These are phyloP conservation scores for Xiphophorus hellerii DNA, from an alignment of 2,113 vertebrate species.

Conservation along the genomic window DNA sequence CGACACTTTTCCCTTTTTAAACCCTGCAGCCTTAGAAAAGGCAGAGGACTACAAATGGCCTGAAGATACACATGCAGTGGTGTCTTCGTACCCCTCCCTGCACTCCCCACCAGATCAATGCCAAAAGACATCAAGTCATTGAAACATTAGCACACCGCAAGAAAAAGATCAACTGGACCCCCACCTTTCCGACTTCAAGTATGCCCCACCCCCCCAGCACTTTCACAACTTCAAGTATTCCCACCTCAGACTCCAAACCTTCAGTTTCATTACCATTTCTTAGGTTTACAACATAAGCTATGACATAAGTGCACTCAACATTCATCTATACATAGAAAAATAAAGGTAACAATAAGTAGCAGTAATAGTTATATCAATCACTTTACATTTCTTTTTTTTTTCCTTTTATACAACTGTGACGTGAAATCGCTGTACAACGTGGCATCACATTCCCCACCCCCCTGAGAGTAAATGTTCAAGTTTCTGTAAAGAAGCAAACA, in stretches of 20 bases:
- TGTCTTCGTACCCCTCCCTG: conserved; percentile 21
- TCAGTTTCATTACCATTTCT: conserved; percentile 66
- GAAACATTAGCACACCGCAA: conserved; percentile 53
- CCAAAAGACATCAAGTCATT: conserved; percentile 34
- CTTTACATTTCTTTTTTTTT: conserved; percentile 78
- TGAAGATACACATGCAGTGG: conserved; percentile 64
- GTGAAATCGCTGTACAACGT: conserved; percentile 57
- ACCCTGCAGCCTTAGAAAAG: conserved; percentile 63
- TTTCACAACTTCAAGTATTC: conserved; percentile 74
- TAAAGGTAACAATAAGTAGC: conserved; percentile 74
- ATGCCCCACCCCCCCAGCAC: conserved; percentile 42
- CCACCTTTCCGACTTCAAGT: conserved; percentile 63
- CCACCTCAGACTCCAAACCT: conserved; percentile 43
- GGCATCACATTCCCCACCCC: conserved; percentile 69
- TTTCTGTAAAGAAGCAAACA: conserved; percentile 72
- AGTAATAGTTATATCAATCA: conserved; percentile 78
- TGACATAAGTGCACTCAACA: conserved; percentile 80
- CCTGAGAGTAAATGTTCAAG: conserved; percentile 82
- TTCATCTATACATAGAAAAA: conserved; percentile 79
- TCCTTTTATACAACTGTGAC: conserved; percentile 75
- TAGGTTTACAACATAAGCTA: conserved; percentile 79
- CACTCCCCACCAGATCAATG: conserved; percentile 24
- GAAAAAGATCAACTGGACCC: conserved; percentile 49
- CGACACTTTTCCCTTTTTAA: conserved; percentile 69
- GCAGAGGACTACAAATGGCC: conserved; percentile 56